phyloP scores from a whole-genome alignment of 2,797 vertebrate genomes.

The Danio choprae region DNA sequence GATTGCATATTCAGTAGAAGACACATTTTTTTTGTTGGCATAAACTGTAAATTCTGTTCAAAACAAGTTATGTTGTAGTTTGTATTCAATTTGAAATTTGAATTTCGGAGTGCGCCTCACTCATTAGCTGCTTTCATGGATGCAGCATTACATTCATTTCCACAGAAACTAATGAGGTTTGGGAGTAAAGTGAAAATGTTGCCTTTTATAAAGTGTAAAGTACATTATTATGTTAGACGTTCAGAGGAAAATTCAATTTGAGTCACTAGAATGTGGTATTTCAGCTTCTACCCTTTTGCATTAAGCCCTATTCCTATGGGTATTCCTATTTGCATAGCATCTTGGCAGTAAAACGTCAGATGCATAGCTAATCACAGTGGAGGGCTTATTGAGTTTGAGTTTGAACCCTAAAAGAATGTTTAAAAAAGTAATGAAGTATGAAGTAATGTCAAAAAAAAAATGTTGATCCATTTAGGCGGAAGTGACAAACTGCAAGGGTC shows the following conservation, averaged over 20 bases:
- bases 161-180: slow-evolving; percentile 13
- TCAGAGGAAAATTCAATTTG: background rate
- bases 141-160: background rate
- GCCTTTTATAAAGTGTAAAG: background rate
- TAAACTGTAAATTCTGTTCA: background rate
- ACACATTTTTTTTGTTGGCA: slow-evolving; percentile 8
- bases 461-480: too few species aligned
- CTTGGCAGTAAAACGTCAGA: too few species aligned
- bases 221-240: background rate
- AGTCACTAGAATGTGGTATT: background rate
- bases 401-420: too few species aligned
- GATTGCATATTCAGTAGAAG: slow-evolving; percentile 35
- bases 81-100: slow-evolving; percentile 2
- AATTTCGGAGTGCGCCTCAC: background rate
- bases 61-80: slow-evolving; percentile 1
- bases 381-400: too few species aligned
- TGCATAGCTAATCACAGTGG: too few species aligned
- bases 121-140: background rate
- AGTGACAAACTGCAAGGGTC: too few species aligned
- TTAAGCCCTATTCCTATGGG: too few species aligned
- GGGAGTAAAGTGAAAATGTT: background rate
- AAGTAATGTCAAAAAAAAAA: too few species aligned
- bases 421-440: too few species aligned
- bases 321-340: too few species aligned
- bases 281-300: too few species aligned